These are phyloP conservation scores for Salvelinus sp. DNA, from an alignment of 2,113 vertebrate genomes.

Conservation along the genomic window DNA sequence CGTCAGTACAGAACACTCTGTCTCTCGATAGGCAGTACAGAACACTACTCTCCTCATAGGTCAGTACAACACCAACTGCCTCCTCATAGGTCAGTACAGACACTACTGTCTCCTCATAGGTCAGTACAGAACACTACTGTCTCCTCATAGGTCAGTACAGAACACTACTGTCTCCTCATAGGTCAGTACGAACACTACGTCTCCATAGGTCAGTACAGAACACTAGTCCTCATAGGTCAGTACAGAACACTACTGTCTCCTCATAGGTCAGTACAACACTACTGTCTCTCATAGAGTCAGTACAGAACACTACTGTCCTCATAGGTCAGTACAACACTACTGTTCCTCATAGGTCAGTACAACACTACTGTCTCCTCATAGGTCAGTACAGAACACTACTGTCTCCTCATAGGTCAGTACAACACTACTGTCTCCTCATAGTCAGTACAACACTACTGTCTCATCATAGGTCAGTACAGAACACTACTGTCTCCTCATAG, in stretches of 20 bases:
- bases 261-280: background rate
- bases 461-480: background rate
- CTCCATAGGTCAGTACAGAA: background rate
- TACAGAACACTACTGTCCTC: background rate
- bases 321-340: constrained; percentile 3
- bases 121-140: background rate
- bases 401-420: background rate
- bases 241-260: background rate
- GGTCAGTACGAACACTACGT: constrained; percentile 70
- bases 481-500: background rate
- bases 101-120: background rate
- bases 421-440: constrained; percentile 80
- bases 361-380: background rate
- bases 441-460: constrained; percentile 61
- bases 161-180: constrained; percentile 81
- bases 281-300: background rate
- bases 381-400: background rate
- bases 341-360: constrained; percentile 89
- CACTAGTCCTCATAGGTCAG: background rate
- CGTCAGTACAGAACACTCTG: background rate
- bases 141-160: background rate
- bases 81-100: constrained; percentile 85
- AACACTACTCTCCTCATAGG: background rate
- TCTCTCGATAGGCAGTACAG: background rate
- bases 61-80: constrained; percentile 55